These are phyloP conservation scores for Bombus waltoni DNA, from an alignment of 1,140 invertebrate species.

Conservation along the genomic window DNA sequence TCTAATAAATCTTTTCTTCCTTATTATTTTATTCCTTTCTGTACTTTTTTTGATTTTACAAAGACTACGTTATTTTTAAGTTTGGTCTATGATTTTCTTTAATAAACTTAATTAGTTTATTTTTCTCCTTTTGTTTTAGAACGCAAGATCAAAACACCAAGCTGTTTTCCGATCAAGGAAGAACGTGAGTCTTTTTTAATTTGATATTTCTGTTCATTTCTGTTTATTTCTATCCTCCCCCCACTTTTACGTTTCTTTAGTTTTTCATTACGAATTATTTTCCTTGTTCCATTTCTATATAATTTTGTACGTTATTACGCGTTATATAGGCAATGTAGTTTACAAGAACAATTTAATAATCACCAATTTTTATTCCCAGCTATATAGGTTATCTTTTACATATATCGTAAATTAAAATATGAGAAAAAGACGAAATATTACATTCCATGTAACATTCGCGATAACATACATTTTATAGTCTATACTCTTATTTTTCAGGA, in stretches of 20 bases:
- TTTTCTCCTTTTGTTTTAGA: conserved; percentile 78
- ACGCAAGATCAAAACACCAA: conserved; percentile 70
- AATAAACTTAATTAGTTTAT: conserved; percentile 62
- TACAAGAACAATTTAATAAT: too few species aligned
- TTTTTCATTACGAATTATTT: not conserved
- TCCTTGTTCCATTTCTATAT: not conserved
- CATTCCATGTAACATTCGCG: too few species aligned
- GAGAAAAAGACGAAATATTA: too few species aligned
- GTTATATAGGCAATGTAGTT: too few species aligned
- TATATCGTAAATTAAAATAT: too few species aligned
- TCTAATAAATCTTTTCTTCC: not conserved
- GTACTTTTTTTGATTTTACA: not conserved
- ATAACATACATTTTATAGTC: too few species aligned
- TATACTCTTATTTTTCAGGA: too few species aligned
- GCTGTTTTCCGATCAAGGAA: conserved; percentile 73
- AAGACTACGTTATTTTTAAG: conserved; percentile 40
- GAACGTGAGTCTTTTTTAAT: conserved; percentile 76
- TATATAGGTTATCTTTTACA: too few species aligned
- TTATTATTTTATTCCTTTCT: not conserved
- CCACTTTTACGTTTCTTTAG: not conserved
- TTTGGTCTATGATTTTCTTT: conserved; percentile 52
- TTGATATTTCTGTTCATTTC: conserved; percentile 61
- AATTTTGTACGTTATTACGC: too few species aligned
- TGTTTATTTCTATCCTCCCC: not conserved
- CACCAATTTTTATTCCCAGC: too few species aligned